Base-by-base conservation (phyloP, 1,140 invertebrate genomes). In the Formica exsecta region DNA sequence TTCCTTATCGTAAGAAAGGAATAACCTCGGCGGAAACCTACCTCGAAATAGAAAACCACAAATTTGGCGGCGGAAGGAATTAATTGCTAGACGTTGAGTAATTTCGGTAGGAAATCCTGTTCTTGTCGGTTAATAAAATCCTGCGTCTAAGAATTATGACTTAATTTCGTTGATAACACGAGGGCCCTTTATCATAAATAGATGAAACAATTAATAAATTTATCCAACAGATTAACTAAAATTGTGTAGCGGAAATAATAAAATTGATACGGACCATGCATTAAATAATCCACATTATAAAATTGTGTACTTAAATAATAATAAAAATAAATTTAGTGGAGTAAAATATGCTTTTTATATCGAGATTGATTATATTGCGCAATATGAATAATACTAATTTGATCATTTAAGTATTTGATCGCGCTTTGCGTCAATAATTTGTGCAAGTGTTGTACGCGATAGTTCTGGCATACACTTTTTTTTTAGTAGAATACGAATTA, bases 81-180 rank as follows among this genome's bases (percentile, higher is more conserved):
- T 25, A 62, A 83, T 36, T 59, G 32, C 7, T 22, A 13, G 16
- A 3, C 8, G 22, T 19, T 22, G 29, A 57, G 48, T 7, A 4
- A 54, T 74, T 74, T 61, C 16, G 54, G 54, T 38, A 48, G 62
- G 44, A 81, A 81, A 81, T 81, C 79, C 79, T 81, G 79, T 73
- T 59, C 11, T 36, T 36, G 4, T 22, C 51, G 66, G 6, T 57
- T 25, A 44, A 59, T 29, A 22, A 22, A 7, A 73, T 81, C 64
- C 64, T 57, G 44, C 29, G 22, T 44, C 38, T 5, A 57, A 70
- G 38, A 73, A 74, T 44, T 32, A 13, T 11, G 51, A 71, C 2
- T 32, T 38, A 68, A 80, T 80, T 70, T 7, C 16, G 4, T 41
- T 80, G 59, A 65, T 65, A 59, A 19, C n/a, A 19, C 16, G 3